Percentiles rank a stretch among this genome's conserved stretches.
Evolutionary conservation across 1,140 invertebrate species (phyloP).

Genomic region (Musca vetustissima): DNA sequence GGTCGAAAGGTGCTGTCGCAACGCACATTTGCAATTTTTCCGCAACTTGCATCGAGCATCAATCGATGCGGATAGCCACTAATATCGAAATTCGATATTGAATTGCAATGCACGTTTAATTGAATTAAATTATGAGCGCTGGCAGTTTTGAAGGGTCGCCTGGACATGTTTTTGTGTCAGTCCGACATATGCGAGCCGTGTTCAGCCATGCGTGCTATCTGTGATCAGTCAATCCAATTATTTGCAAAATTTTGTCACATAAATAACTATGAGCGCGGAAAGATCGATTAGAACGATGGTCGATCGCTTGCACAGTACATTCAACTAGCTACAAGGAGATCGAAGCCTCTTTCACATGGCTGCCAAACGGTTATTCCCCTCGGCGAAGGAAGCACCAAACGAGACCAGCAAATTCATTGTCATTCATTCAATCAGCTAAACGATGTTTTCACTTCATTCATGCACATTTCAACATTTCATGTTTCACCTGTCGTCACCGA

Average conservation of each 20-base stretch:
- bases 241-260: constrained; percentile 57
- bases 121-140: constrained; percentile 48
- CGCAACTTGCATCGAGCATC: not conserved
- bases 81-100: constrained; percentile 38
- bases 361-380: too few species aligned
- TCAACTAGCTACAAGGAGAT: not conserved
- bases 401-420: constrained; percentile 9
- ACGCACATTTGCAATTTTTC: too few species aligned
- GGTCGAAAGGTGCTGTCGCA: not conserved
- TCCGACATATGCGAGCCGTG: not conserved
- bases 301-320: not conserved
- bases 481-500: constrained; percentile 31
- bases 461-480: constrained; percentile 2
- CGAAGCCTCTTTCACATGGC: too few species aligned
- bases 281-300: constrained; percentile 12
- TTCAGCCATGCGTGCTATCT: constrained; percentile 42
- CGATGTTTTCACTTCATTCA: constrained; percentile 20
- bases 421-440: constrained; percentile 20
- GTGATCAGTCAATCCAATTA: constrained; percentile 57
- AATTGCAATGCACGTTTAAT: constrained; percentile 53
- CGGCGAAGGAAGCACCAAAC: not conserved
- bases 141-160: constrained; percentile 5
- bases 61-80: constrained; percentile 33
- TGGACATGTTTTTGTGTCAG: constrained; percentile 14
- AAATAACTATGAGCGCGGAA: constrained; percentile 46